phyloP scores from a whole-genome alignment of 92 coral and sea anemone species.

The Palythoa grandis region DNA sequence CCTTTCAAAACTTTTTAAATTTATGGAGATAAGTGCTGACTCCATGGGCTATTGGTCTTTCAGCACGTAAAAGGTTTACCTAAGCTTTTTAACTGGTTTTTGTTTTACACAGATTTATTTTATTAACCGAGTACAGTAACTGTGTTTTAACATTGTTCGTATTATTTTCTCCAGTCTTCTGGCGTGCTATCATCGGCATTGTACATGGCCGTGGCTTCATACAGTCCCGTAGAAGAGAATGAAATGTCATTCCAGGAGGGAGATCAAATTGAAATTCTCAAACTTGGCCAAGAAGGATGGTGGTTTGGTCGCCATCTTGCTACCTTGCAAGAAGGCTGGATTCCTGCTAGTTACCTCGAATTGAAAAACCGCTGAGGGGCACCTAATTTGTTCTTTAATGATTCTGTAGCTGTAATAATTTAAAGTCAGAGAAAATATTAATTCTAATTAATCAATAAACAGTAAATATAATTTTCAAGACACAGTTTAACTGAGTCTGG shows the following conservation, averaged over 20 bases:
- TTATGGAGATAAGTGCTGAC: too few relatives aligned
- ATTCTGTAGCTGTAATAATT: background rate
- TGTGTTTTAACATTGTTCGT: background rate
- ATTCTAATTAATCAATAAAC: background rate
- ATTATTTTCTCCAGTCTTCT: background rate
- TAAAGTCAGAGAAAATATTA: background rate
- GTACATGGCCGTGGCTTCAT: constrained; percentile 80
- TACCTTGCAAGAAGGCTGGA: constrained; percentile 88
- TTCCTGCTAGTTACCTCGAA: constrained; percentile 93
- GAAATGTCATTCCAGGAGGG: constrained; percentile 82
- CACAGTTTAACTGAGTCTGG: background rate
- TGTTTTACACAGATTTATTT: too few relatives aligned
- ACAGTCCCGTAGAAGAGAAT: constrained; percentile 72
- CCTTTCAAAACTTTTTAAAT: too few relatives aligned
- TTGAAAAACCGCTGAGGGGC: constrained; percentile 21
- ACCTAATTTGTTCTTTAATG: background rate
- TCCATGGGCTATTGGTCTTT: too few relatives aligned
- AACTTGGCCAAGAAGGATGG: constrained; percentile 95
- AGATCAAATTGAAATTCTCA: constrained; percentile 79
- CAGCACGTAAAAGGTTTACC: too few relatives aligned
- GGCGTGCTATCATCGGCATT: constrained; percentile 18
- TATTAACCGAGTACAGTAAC: too few relatives aligned
- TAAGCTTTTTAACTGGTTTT: too few relatives aligned
- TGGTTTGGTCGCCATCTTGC: constrained; percentile 84
- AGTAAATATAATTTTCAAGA: background rate